Conservation (phyloP, 2,113 vertebrate genomes). For the Alligator mississippiensis region DNA sequence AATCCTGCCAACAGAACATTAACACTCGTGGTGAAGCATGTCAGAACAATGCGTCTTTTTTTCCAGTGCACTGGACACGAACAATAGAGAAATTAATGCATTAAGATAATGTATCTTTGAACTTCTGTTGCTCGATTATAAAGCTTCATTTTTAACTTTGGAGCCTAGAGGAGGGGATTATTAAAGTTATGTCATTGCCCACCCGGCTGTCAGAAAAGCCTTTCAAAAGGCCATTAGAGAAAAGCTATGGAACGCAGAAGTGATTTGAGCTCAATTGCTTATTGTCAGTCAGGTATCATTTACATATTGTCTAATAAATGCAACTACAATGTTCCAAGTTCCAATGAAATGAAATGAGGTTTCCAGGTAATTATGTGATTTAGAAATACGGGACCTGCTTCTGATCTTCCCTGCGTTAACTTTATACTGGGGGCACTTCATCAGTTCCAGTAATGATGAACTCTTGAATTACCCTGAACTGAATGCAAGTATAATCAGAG, state of each 20-base stretch:
- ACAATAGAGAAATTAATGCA: conserved; percentile 76
- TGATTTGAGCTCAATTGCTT: not conserved
- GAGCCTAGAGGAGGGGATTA: conserved; percentile 63
- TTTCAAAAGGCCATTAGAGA: conserved; percentile 34
- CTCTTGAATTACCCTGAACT: not conserved
- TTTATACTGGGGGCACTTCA: not conserved
- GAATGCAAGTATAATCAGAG: not conserved
- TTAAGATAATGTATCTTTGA: conserved; percentile 75
- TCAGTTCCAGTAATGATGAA: not conserved
- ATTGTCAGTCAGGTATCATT: conserved; percentile 11
- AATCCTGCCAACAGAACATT: conserved; percentile 37
- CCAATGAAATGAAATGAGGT: not conserved
- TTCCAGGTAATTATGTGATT: not conserved
- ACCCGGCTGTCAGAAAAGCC: conserved; percentile 46
- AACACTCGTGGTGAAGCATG: not conserved
- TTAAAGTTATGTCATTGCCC: conserved; percentile 40
- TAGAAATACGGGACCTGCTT: not conserved
- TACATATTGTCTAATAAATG: not conserved
- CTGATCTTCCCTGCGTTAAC: not conserved
- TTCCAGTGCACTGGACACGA: conserved; percentile 70
- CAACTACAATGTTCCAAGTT: not conserved
- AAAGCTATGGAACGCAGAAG: conserved; percentile 16
- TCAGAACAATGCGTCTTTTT: conserved; percentile 16
- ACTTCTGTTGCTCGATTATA: conserved; percentile 50
- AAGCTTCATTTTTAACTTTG: conserved; percentile 52